Percentiles rank a stretch among this genome's conserved stretches.
These are phyloP conservation scores for Oopsacas minuta DNA, from an alignment of 37 sponge, comb jelly and placozoan genomes.

Conservation along the genomic window DNA sequence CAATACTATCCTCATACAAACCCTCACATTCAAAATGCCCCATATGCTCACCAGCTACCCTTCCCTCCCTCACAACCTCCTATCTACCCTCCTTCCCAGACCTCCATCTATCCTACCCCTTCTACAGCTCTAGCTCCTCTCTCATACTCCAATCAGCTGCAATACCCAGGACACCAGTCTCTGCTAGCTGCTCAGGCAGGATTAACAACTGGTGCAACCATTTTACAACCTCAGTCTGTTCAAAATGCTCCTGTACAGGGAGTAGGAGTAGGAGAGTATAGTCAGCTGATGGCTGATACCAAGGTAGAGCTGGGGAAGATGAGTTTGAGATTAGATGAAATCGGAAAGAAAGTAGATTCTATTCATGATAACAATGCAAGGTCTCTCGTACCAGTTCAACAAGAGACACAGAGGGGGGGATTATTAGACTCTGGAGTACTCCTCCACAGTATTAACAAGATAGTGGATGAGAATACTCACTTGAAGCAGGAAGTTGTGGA, in stretches of 20 bases:
- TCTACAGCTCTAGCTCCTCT: constrained; percentile 1
- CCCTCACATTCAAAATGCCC: too few species aligned
- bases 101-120: too few species aligned
- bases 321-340: constrained; percentile 52
- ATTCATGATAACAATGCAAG: neutral
- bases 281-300: constrained; percentile 67
- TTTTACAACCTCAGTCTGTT: neutral
- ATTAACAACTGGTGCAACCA: neutral
- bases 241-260: neutral
- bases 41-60: neutral
- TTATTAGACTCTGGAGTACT: constrained; percentile 69
- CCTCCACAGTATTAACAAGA: constrained; percentile 76
- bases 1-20: neutral
- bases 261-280: constrained; percentile 35
- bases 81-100: neutral
- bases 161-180: neutral
- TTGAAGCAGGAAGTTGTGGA: constrained; percentile 88
- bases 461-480: constrained; percentile 74
- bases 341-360: constrained; percentile 34
- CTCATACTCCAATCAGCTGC: neutral
- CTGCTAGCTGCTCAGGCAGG: neutral
- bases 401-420: neutral
- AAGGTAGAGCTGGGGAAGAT: constrained; percentile 58
- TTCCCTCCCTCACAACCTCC: neutral
- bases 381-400: neutral